These are phyloP conservation scores for Platanista minor DNA, from an alignment of 2,113 vertebrate species.

Conservation along the genomic window DNA sequence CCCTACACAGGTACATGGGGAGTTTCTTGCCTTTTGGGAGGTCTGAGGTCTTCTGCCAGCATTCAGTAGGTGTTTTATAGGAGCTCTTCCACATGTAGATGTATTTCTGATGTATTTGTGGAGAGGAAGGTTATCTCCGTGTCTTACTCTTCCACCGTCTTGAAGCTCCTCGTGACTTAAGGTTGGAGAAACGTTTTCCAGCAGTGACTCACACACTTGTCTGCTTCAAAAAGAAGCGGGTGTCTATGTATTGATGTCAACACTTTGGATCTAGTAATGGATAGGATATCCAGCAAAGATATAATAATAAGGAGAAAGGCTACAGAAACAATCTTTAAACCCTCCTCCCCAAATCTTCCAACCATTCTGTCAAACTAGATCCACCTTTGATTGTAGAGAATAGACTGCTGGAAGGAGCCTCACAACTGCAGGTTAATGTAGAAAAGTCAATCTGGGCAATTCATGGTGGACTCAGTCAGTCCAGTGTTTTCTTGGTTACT, in stretches of 20 bases:
- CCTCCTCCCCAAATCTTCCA: not conserved
- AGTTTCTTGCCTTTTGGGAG: too few species aligned
- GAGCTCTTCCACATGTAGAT: too few species aligned
- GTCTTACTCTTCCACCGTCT: too few species aligned
- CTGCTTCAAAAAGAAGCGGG: not conserved
- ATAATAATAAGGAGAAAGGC: not conserved
- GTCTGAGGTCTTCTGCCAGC: too few species aligned
- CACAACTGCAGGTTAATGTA: not conserved
- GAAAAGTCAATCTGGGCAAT: not conserved
- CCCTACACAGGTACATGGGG: too few species aligned
- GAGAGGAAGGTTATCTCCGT: too few species aligned
- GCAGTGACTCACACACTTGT: not conserved
- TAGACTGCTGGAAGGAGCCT: not conserved
- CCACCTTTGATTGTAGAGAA: not conserved
- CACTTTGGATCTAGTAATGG: not conserved
- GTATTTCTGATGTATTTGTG: too few species aligned
- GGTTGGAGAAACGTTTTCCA: not conserved
- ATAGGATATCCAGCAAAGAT: not conserved
- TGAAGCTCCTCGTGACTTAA: not conserved
- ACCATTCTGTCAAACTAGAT: not conserved
- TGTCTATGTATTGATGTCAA: not conserved
- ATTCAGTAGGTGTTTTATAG: too few species aligned
- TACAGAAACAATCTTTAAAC: not conserved
- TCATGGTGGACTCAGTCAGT: not conserved
- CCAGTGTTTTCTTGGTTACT: not conserved